Evolutionary conservation across 2,113 vertebrate genomes (phyloP).

Genomic region (Oreochromis niloticus): DNA sequence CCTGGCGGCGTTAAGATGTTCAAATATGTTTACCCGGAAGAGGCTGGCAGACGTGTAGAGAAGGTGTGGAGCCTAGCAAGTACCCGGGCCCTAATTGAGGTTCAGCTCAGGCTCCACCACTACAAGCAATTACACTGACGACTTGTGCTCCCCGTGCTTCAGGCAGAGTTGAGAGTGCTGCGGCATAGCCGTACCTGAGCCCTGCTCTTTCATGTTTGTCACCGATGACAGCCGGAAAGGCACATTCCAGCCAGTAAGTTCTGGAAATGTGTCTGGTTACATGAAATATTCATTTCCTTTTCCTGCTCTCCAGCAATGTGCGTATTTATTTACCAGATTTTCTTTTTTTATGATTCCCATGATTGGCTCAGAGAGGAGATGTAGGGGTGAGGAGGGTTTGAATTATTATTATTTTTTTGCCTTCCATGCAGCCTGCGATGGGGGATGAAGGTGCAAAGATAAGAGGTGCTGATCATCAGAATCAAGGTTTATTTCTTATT

Average conservation of each 20-base stretch:
- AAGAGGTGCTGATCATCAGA: conserved; percentile 33
- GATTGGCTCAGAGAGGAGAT: not conserved
- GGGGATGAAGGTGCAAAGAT: not conserved
- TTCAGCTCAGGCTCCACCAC: conserved; percentile 50
- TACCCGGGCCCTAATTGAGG: conserved; percentile 46
- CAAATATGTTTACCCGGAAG: not conserved
- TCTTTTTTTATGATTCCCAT: not conserved
- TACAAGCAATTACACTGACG: conserved; percentile 56
- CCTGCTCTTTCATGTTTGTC: conserved; percentile 56
- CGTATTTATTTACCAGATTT: conserved; percentile 37
- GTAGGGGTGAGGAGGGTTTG: not conserved
- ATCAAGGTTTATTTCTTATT: conserved; percentile 57
- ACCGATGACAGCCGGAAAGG: conserved; percentile 36
- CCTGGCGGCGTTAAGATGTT: not conserved
- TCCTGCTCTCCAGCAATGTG: conserved; percentile 16
- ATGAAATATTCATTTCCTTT: conserved; percentile 67
- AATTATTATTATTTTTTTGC: not conserved
- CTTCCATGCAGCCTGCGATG: not conserved
- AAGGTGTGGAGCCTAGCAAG: conserved; percentile 31
- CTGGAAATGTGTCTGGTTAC: conserved; percentile 54
- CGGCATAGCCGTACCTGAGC: conserved; percentile 13
- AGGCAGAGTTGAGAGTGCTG: conserved; percentile 34
- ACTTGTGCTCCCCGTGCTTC: conserved; percentile 20
- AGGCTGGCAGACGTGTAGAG: not conserved
- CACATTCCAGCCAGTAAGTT: conserved; percentile 8